phyloP scores from a whole-genome alignment of 2,888 invertebrate genomes.

The Drosophila peninsularis region DNA sequence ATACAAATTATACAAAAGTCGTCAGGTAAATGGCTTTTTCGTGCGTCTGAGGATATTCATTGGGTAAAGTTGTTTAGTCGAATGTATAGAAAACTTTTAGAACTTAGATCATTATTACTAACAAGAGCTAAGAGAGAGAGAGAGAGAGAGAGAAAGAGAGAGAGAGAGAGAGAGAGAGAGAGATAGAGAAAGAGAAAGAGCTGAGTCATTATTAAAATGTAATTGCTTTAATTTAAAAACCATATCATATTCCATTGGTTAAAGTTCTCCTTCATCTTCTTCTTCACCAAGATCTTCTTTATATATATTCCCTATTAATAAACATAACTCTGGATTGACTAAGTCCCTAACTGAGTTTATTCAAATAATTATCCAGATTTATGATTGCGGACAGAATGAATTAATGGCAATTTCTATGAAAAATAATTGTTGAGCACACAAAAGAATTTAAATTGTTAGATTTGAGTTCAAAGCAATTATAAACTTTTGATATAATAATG shows the following conservation, averaged over 20 bases:
- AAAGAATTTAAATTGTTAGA: not conserved
- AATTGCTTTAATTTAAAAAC: no score
- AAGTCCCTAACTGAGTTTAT: not conserved
- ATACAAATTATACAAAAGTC: not conserved
- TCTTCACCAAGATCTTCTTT: no score
- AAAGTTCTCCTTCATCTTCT: no score
- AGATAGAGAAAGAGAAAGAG: not conserved
- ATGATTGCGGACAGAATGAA: not conserved
- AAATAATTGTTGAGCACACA: not conserved
- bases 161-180: not conserved
- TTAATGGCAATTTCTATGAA: not conserved
- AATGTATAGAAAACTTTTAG: not conserved
- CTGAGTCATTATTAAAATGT: not conserved
- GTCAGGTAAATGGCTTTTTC: not conserved
- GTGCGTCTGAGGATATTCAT: not conserved
- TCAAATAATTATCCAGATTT: not conserved
- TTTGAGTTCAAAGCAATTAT: not conserved
- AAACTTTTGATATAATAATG: not conserved
- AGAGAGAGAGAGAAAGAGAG: not conserved
- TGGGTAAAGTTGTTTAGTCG: not conserved
- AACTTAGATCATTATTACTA: constrained; percentile 1
- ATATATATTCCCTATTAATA: not conserved
- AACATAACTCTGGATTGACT: not conserved
- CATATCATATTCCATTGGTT: no score
- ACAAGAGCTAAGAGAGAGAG: no score